Percentiles rank a stretch among this genome's conserved stretches.
Evolutionary conservation across 1,140 invertebrate genomes (phyloP).

Genomic region (Platyscapa corneri): DNA sequence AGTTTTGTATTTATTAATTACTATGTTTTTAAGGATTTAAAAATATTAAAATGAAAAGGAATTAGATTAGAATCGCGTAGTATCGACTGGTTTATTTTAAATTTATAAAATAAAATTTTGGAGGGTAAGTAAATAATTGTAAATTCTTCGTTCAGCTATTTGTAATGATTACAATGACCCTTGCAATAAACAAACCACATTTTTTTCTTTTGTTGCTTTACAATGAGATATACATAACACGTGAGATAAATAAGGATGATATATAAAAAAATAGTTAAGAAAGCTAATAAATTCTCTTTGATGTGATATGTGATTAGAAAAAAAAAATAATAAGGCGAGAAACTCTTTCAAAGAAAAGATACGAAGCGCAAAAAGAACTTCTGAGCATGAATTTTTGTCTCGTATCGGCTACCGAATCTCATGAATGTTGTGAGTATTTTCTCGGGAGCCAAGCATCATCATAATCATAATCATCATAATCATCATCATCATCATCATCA

Average conservation of each 20-base stretch:
- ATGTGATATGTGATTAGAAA: slow-evolving; percentile 52
- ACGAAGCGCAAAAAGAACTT: slow-evolving; percentile 28
- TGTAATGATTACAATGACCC: slow-evolving; percentile 11
- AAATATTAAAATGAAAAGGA: slow-evolving; percentile 16
- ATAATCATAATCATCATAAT: slow-evolving; percentile 36
- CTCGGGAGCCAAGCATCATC: slow-evolving; percentile 42
- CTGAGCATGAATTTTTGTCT: slow-evolving; percentile 31
- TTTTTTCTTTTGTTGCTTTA: slow-evolving; percentile 43
- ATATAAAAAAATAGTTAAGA: slow-evolving; percentile 39
- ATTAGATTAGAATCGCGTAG: not conserved
- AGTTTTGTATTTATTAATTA: slow-evolving; percentile 46
- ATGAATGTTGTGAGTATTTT: slow-evolving; percentile 40
- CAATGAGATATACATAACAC: slow-evolving; percentile 24
- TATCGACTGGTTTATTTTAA: slow-evolving; percentile 20
- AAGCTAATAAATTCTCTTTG: slow-evolving; percentile 42
- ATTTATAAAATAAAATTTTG: not conserved
- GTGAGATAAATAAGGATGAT: slow-evolving; percentile 15
- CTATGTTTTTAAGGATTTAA: slow-evolving; percentile 29
- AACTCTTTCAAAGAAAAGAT: slow-evolving; percentile 14
- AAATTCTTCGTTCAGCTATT: slow-evolving; percentile 51
- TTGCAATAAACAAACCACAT: not conserved
- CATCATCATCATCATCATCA: slow-evolving; percentile 39
- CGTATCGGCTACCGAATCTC: slow-evolving; percentile 37
- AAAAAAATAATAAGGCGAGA: slow-evolving; percentile 4
- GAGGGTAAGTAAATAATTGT: not conserved